Base-by-base conservation (phyloP, 2,888 invertebrate species). In the Microctonus hyperodae region DNA sequence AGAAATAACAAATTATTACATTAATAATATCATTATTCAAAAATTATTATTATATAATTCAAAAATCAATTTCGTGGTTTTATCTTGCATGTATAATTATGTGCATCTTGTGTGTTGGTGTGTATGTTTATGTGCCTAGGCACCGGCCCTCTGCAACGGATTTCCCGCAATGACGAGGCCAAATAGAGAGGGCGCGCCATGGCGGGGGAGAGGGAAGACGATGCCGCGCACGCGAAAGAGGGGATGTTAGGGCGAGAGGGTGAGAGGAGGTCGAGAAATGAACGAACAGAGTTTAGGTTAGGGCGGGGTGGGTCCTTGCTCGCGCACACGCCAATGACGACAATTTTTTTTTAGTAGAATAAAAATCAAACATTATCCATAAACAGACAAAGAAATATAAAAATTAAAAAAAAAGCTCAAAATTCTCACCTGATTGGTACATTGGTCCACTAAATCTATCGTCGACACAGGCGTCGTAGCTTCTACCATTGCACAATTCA, bases 401-500 rank as follows among this genome's bases (percentile, higher is more conserved):
- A 37, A 3, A 13, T 37, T 37, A n/a, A n/a, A 3, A 37, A 13
- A 37, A 37, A 28, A 28, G 4, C 3, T 28, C 28, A 3, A 7
- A 28, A n/a, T 37, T 74, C 76, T 75, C 75, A 83, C 83, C 83
- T 81, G 81, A 74, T 71, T 82, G 82, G 83, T 83, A 83, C 83
- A 83, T 83, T 80, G 79, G 78, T 81, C 78, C 79, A 76, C 75
- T 73, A 76, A 75, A 72, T 72, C 75, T 73, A 75, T 75, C 69
- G 75, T 70, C 67, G 70, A 68, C 68, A 69, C 70, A 71, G 72
- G 31, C 44, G 48, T 51, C 25, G 16, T 28, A 73, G 78, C 75
- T 71, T 77, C 75, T 81, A 74, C 79, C 83, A 82, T 82, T 79
- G 80, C 82, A 83, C 81, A 79, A 75, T 68, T 69, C 78, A 79